Base-by-base conservation (phyloP, 2,113 vertebrate genomes). In the Pelmatolapia mariae region DNA sequence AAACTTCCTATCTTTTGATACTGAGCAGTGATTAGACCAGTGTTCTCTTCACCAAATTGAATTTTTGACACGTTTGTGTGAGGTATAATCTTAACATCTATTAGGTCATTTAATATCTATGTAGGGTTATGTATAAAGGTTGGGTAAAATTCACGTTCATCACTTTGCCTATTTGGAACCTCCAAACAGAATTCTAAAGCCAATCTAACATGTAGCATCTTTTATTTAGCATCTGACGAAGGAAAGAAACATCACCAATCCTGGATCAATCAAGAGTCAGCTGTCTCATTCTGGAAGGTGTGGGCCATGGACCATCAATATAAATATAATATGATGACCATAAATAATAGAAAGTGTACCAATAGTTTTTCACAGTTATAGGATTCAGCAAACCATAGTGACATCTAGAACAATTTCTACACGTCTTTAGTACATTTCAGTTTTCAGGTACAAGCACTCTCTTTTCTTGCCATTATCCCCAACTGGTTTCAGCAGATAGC, bases 41-140 rank as follows among this genome's bases (percentile, higher is more conserved):
- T 57, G 33, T 6, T 40, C 50, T 22, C 29, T 0, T 53, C 12
- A 36, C 78, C 13, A 18, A 61, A 47, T 2, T 5, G 9, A 18
- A 1, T 29, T 4, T 19, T 2, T 16, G 24, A 31, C 11, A 31
- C 1, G 0, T 63, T 31, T 50, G 19, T 5, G 0, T 31, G 26
- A 33, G 5, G 24, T 45, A 19, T 33, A 24, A 71, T 1, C n/a
- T 24, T 22, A 71, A 0, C n/a, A 24, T 40, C 66, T 40, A 71
- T 10, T 71, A 43, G 7, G n/a, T 1, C n/a, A 71, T 43, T 3
- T 22, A 11, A 36, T n/a, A 68, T 22, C 36, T 40, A 12, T 71
- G n/a, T 13, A 71, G 66, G 12, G 12, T 71, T 43, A 43, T 16
- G n/a, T 71, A 1, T 26, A 4, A 71, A 15, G 13, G 38, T 10